These are phyloP conservation scores for Heliconius nattereri DNA, from an alignment of 1,140 invertebrate genomes.

Conservation along the genomic window DNA sequence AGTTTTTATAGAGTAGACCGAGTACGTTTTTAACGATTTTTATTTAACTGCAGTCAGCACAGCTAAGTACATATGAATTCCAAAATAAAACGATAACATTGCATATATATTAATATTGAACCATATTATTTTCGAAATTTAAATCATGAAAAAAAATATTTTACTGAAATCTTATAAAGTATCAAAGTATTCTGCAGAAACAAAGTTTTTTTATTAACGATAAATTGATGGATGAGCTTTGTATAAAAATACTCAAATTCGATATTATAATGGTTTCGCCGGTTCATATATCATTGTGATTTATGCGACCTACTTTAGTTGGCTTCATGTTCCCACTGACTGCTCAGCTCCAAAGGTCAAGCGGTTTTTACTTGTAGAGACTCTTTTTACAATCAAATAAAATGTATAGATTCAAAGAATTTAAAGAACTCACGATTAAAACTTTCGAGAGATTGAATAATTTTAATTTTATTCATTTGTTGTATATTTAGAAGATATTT, in stretches of 20 bases:
- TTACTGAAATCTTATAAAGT: no score
- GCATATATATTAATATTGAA: no score
- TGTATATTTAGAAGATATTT: neutral
- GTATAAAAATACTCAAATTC: neutral
- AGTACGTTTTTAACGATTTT: no score
- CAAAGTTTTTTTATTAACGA: neutral
- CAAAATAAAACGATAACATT: no score
- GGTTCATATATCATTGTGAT: conserved; percentile 12
- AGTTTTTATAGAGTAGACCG: no score
- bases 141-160: no score
- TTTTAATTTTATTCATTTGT: neutral
- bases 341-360: neutral
- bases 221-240: neutral
- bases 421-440: neutral
- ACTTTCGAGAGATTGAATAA: neutral
- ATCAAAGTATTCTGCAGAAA: no score
- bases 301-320: conserved; percentile 11
- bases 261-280: conserved; percentile 10
- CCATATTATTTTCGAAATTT: no score
- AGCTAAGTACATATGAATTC: no score
- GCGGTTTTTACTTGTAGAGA: neutral
- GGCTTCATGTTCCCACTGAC: neutral
- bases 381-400: neutral
- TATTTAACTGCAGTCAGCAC: no score
- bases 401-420: neutral